phyloP scores from a whole-genome alignment of 1,140 invertebrate genomes.

The Alviniconcha marisindica region DNA sequence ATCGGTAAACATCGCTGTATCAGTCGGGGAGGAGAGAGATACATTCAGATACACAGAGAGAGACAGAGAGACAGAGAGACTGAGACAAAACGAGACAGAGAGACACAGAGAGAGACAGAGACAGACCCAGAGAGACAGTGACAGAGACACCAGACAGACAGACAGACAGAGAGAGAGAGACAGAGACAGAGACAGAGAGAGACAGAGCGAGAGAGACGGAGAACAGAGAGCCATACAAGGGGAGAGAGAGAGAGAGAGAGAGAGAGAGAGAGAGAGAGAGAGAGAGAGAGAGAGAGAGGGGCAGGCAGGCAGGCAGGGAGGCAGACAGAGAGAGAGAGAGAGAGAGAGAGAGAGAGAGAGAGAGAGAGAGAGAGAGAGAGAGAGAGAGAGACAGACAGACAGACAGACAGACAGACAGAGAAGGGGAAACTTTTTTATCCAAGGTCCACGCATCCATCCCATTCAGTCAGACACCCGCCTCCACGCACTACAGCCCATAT shows the following conservation, averaged over 20 bases:
- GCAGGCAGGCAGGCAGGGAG: not conserved
- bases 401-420: no score
- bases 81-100: not conserved
- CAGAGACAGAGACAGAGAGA: not conserved
- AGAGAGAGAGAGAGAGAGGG: not conserved
- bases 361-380: no score
- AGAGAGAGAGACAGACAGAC: no score
- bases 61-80: not conserved
- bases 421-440: no score
- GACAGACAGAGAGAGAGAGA: not conserved
- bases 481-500: no score
- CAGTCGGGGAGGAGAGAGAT: not conserved
- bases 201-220: not conserved
- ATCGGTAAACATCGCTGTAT: not conserved
- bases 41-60: not conserved
- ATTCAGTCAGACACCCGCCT: no score
- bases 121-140: not conserved
- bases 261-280: constrained; percentile 1
- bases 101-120: constrained; percentile 1
- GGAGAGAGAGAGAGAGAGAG: not conserved
- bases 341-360: no score
- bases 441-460: no score
- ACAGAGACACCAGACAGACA: not conserved
- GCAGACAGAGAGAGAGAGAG: no score
- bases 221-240: no score